A percentile compares a stretch with the other conserved stretches of the same genome.
Evolutionary conservation across 30 jellyfish, hydroid and myxozoan species (phyloP).

Genomic region (Haliclystus octoradiatus): DNA sequence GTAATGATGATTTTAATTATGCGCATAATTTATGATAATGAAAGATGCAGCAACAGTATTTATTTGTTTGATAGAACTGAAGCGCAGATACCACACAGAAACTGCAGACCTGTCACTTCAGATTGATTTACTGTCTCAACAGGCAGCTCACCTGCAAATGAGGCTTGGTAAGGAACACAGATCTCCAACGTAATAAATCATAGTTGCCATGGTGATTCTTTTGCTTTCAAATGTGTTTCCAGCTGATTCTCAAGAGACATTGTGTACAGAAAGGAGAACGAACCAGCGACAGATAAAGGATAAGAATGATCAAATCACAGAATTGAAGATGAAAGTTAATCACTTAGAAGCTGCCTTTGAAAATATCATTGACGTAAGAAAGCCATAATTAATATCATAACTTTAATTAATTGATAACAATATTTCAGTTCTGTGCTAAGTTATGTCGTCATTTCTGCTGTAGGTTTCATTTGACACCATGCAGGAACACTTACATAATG

Average conservation of each 20-base stretch:
- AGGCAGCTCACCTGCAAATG: constrained; percentile 20
- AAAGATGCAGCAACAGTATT: no score
- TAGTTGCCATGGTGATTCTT: not conserved
- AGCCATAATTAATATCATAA: not conserved
- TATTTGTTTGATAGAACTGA: constrained; percentile 19
- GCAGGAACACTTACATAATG: no score
- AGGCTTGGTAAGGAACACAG: constrained; percentile 28
- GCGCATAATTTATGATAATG: no score
- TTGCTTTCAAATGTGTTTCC: not conserved
- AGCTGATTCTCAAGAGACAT: constrained; percentile 40
- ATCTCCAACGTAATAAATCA: not conserved
- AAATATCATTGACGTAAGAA: constrained; percentile 56
- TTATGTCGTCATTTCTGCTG: no score
- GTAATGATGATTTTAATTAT: no score
- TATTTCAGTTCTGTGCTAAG: no score
- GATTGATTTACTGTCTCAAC: constrained; percentile 25
- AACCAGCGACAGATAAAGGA: constrained; percentile 38
- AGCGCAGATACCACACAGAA: constrained; percentile 56
- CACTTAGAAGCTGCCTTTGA: constrained; percentile 74
- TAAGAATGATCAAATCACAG: constrained; percentile 39
- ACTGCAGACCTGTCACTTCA: constrained; percentile 51
- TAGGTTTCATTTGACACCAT: no score
- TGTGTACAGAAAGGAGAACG: constrained; percentile 26
- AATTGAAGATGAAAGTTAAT: constrained; percentile 47
- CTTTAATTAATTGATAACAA: no score